phyloP scores from a whole-genome alignment of 2,113 vertebrate genomes.

The Protomyctophum bolini region DNA sequence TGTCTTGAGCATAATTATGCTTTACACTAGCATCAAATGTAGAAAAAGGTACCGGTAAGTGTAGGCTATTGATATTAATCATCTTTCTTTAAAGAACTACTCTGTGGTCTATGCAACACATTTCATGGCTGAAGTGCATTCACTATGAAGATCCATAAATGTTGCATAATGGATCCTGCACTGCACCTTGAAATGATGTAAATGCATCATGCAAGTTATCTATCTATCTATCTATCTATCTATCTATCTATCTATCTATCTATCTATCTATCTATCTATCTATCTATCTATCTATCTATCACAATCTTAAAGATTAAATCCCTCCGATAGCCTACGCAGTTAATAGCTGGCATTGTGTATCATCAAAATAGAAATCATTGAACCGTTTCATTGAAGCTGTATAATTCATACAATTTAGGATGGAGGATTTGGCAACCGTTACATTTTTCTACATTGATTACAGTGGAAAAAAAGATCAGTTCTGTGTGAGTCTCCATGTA shows the following conservation, averaged over 20 bases:
- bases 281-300: background rate
- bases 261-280: too few relatives aligned
- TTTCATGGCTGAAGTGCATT: background rate
- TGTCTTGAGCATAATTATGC: conserved; percentile 42
- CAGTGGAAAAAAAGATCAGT: too few relatives aligned
- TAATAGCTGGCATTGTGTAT: background rate
- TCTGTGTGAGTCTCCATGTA: too few relatives aligned
- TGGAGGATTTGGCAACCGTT: background rate
- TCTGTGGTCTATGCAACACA: background rate
- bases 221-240: too few relatives aligned
- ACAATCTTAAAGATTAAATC: background rate
- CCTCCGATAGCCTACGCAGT: background rate
- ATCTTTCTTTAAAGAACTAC: background rate
- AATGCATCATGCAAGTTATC: too few relatives aligned
- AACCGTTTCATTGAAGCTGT: background rate
- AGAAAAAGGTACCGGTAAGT: conserved; percentile 47
- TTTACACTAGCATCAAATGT: conserved; percentile 33
- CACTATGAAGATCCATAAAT: background rate
- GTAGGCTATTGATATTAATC: background rate
- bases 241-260: too few relatives aligned
- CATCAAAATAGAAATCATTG: background rate
- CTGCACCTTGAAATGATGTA: background rate
- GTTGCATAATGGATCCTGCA: conserved; percentile 6
- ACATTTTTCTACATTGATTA: too few relatives aligned
- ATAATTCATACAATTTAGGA: background rate